Conservation (phyloP, 1,140 invertebrate species). For the Drosophila pseudoobscura region DNA sequence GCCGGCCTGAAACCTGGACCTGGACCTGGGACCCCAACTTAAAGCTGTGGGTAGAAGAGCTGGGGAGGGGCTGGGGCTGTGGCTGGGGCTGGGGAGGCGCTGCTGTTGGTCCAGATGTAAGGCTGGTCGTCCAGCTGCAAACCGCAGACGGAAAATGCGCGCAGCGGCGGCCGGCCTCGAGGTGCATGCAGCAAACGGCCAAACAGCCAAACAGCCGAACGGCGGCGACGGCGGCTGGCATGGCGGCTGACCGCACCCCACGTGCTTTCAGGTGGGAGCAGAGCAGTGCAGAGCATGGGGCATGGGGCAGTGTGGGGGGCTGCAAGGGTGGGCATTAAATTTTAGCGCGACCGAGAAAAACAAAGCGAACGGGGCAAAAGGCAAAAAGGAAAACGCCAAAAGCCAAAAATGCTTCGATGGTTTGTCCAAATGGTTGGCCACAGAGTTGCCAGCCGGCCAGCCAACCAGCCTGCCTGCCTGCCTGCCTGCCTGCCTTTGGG, state of each 20-base stretch:
- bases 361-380: conserved; percentile 27
- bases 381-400: conserved; percentile 35
- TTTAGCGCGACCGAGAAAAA: conserved; percentile 51
- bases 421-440: conserved; percentile 67
- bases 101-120: conserved; percentile 54
- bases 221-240: conserved; percentile 1
- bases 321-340: conserved; percentile 60
- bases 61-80: not conserved
- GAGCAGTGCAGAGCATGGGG: not conserved
- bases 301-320: not conserved
- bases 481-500: conserved; percentile 51
- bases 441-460: conserved; percentile 6
- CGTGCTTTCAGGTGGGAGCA: conserved; percentile 53
- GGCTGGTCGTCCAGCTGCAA: conserved; percentile 39
- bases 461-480: conserved; percentile 25
- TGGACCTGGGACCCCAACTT: not conserved
- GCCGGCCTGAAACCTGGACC: conserved; percentile 4
- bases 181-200: no score
- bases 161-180: conserved; percentile 2
- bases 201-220: conserved; percentile 8
- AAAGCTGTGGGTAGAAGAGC: conserved; percentile 9
- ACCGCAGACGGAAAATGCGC: conserved; percentile 51
- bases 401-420: conserved; percentile 60
- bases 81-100: not conserved
- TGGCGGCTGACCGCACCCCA: conserved; percentile 69